Evolutionary conservation across 2,888 invertebrate species (phyloP).

Genomic region (Agonopterix subpropinquella): DNA sequence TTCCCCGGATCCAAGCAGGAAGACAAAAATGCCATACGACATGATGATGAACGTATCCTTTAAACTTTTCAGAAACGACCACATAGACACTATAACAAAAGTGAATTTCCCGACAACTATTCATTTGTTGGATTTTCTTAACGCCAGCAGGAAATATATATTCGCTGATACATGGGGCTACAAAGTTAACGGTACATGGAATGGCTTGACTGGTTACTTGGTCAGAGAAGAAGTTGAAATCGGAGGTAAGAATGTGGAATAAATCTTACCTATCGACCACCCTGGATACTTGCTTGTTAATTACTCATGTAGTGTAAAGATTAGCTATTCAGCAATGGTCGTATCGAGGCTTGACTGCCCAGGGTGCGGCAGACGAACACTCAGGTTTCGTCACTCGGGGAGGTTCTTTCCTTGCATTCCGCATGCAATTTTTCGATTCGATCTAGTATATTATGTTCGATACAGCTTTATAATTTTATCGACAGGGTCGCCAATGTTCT

Average conservation of each 20-base stretch:
- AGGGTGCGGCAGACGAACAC: no score
- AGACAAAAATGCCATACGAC: no score
- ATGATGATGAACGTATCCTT: no score
- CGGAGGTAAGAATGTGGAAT: slow-evolving; percentile 71
- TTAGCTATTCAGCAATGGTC: no score
- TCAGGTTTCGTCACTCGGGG: no score
- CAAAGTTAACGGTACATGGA: slow-evolving; percentile 74
- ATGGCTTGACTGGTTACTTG: slow-evolving; percentile 79
- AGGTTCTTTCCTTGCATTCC: no score
- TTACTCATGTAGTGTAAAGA: no score
- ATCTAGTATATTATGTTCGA: background rate
- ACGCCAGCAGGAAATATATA: slow-evolving; percentile 70
- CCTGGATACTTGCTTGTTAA: no score
- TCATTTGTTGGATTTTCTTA: slow-evolving; percentile 73
- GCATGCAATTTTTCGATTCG: no score
- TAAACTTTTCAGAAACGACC: slow-evolving; percentile 54
- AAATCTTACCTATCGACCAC: no score
- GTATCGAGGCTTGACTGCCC: no score
- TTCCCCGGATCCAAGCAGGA: no score
- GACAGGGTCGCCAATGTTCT: slow-evolving; percentile 78
- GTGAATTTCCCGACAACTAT: slow-evolving; percentile 77
- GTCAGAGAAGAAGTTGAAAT: slow-evolving; percentile 76
- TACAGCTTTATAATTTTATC: background rate
- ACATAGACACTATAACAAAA: slow-evolving; percentile 78
- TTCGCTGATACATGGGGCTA: slow-evolving; percentile 79